Conservation (phyloP, 1,140 invertebrate species). For the Leptinotarsa defecta region DNA sequence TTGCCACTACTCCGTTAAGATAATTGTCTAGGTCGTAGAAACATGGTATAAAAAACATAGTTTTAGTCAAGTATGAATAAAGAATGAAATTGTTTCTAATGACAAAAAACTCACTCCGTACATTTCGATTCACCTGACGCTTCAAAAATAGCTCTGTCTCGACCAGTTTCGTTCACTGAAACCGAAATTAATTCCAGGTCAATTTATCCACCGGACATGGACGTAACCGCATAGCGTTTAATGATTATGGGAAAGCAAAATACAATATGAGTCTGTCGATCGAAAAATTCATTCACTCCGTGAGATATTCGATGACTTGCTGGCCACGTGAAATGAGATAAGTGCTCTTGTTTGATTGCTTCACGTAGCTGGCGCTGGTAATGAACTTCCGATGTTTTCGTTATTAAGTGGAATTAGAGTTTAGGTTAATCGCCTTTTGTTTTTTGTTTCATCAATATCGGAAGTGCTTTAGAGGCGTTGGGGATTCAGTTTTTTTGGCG, state of each 20-base stretch:
- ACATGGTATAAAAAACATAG: too few species aligned
- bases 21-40: too few species aligned
- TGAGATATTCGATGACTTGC: neutral
- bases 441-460: too few species aligned
- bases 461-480: too few species aligned
- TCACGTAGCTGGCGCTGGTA: constrained; percentile 4
- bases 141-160: too few species aligned
- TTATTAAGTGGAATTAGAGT: neutral
- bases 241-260: constrained; percentile 5
- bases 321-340: neutral
- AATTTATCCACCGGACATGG: neutral
- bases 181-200: neutral
- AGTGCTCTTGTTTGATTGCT: constrained; percentile 2
- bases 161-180: neutral
- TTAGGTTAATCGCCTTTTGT: too few species aligned
- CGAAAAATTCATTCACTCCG: neutral
- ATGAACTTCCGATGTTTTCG: constrained; percentile 2
- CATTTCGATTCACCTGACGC: too few species aligned
- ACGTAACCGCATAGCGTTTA: neutral
- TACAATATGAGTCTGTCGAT: neutral
- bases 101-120: too few species aligned
- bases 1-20: too few species aligned
- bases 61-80: too few species aligned
- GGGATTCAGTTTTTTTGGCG: neutral
- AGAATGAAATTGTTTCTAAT: too few species aligned